Conservation (phyloP, 2,888 invertebrate species). For the Globia sparganii region DNA sequence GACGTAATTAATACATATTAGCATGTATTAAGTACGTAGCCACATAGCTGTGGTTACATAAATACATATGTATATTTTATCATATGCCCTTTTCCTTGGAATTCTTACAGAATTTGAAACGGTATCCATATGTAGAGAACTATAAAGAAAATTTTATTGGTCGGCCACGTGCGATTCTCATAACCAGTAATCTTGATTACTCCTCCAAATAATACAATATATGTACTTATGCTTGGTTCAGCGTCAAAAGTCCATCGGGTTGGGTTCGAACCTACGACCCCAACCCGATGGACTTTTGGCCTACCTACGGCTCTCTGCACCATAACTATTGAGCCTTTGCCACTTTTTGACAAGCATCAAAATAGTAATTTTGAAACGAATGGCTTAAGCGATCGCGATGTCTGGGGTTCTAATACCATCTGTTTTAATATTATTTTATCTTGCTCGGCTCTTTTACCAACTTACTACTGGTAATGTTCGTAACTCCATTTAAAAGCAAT, state of each 20-base stretch:
- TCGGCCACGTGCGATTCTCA: background rate
- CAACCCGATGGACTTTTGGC: too few species aligned
- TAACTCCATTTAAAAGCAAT: background rate
- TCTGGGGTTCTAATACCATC: background rate
- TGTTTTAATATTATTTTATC: background rate
- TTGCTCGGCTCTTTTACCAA: constrained; percentile 5
- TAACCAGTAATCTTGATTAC: background rate
- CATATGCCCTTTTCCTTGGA: constrained; percentile 20
- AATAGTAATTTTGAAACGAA: background rate
- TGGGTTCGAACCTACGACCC: constrained; percentile 30
- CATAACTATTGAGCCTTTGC: background rate
- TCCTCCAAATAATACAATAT: background rate
- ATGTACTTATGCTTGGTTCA: background rate
- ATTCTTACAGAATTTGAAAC: constrained; percentile 9
- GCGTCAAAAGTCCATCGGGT: background rate
- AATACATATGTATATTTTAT: constrained; percentile 22
- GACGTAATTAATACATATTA: constrained; percentile 50
- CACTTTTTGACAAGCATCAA: background rate
- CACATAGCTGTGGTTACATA: constrained; percentile 17
- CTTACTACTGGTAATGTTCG: background rate
- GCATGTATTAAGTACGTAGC: constrained; percentile 40
- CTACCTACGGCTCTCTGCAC: background rate
- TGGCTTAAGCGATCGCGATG: background rate
- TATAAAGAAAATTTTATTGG: background rate
- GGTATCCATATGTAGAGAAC: background rate